Base-by-base conservation (phyloP, 92 coral and sea anemone genomes). In the Diadumene lineata region DNA sequence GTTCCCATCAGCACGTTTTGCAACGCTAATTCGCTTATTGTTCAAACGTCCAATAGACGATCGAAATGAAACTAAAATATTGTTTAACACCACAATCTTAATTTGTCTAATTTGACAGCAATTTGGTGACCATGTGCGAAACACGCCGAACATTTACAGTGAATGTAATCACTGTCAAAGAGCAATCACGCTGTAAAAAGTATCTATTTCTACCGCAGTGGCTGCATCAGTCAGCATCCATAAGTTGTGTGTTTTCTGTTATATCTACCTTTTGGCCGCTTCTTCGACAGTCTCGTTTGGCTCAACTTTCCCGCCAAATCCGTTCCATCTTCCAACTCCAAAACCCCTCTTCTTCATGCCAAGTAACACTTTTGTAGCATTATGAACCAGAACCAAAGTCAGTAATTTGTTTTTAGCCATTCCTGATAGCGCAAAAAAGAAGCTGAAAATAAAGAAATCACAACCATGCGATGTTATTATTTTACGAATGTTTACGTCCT, bases 231-330 rank as follows among this genome's bases (percentile, higher is more conserved):
- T 53, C 58, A 15, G 17, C 51, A 17, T 55, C 15, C 22, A 43
- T 15, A n/a, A n/a, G n/a, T n/a, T n/a, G n/a, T n/a, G n/a, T n/a
- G n/a, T n/a, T n/a, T n/a, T n/a, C n/a, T n/a, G n/a, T n/a, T n/a
- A n/a, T n/a, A n/a, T 68, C 19, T 72, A 72, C 77, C 77, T 72
- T 34, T 34, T 56, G 11, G 77, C 67, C 27, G 87, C 98, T 24
- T 85, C 87, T 64, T 50, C 62, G 34, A 94, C 89, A 0, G 97
- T 79, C 79, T 94, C 98, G 15, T 90, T 92, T 0, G 75, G 33
- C 48, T 88, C 83, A 16, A 94, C 98, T 92, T 94, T 94, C 97
- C 98, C 97, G 92, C 98, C 98, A 92, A 94, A 94, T 48, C 98
- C 98, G 74, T 94, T 94, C 98, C 98, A 94, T 32, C 98, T 82